Conservation (phyloP, 23 tunicate genomes). For the Trididemnum miniatum region DNA sequence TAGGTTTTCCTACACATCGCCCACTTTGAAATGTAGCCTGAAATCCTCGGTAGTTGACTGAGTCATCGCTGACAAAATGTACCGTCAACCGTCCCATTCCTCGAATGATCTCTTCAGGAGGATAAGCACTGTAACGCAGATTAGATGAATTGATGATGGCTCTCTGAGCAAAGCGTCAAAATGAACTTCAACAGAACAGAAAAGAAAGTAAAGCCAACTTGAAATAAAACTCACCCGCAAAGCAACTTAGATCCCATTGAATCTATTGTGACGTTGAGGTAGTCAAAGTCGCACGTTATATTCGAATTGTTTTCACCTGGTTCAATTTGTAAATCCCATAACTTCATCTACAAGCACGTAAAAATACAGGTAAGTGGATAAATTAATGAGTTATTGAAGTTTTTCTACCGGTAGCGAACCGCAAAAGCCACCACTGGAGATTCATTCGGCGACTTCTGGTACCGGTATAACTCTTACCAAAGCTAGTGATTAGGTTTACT, state of each 20-base stretch:
- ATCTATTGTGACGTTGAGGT: constrained; percentile 55
- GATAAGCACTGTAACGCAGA: constrained; percentile 1
- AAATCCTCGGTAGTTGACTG: constrained; percentile 81
- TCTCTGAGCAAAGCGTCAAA: no score
- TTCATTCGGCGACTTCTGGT: no score
- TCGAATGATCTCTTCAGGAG: constrained; percentile 24
- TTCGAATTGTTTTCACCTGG: constrained; percentile 64
- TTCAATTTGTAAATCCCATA: constrained; percentile 59
- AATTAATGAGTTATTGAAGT: not conserved
- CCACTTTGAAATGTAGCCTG: constrained; percentile 70
- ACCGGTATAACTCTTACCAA: no score
- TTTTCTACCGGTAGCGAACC: no score
- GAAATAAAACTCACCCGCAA: constrained; percentile 82
- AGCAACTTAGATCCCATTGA: constrained; percentile 49
- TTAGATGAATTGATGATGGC: no score
- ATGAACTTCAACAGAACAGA: no score
- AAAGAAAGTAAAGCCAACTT: no score
- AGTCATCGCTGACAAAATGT: constrained; percentile 61
- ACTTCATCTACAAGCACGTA: constrained; percentile 44
- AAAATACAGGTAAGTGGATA: not conserved
- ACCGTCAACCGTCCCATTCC: constrained; percentile 68
- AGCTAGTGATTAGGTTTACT: no score
- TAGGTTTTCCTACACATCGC: no score
- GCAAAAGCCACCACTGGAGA: no score
- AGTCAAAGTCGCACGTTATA: constrained; percentile 83